Evolutionary conservation across 64 coral and sea anemone species (phyloP), one percentile per base, ranked within the genome.

Genomic region (Dendrophyllia cribrosa): DNA sequence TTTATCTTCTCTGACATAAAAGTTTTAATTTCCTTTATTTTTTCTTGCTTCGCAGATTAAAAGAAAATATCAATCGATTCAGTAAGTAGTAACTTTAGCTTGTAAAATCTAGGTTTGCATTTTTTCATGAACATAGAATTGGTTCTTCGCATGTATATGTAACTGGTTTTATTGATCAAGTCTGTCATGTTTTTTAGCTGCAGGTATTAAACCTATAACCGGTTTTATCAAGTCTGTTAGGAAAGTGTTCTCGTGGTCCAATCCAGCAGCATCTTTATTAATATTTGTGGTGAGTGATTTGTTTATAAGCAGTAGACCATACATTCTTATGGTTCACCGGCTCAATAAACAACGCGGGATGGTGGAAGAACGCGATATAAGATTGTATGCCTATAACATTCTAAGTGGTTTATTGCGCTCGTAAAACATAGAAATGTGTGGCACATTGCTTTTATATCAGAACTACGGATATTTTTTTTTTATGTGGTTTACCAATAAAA

Each of bases 31-130:
- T 87, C 64, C 20, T 75, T 26, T 56, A 45, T 64, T 59, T 72
- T 25, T 9, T 45, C 46, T 51, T 76, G 16, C 24, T 55, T 80
- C 77, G 0, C 23, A 96, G 95, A 48, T 82, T 96, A 7, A 96
- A 93, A 64, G 95, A 96, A 49, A 96, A 96, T 21, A 96, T 96
- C 87, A 96, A 93, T 45, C 79, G 95, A 81, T 96, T 93, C 76
- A 90, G 95, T 96, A 96, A 96, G 95, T 96, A 52, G 1, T 43
- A 20, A 9, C 0, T 70, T 26, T 23, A 24, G 7, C 19, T 43
- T 16, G 9, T 5, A 75, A 58, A 58, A 58, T 58, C 63, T 34
- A 34, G 0, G 34, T 34, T 34, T 34, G 34, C 34, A 34, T 34
- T 34, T 34, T 34, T 34, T 34, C 34, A 34, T 34, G 34, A 34